Percentiles rank a stretch among this genome's conserved stretches.
Conservation (phyloP, 2,113 vertebrate genomes). For the Pomatorhinus ruficollis region DNA sequence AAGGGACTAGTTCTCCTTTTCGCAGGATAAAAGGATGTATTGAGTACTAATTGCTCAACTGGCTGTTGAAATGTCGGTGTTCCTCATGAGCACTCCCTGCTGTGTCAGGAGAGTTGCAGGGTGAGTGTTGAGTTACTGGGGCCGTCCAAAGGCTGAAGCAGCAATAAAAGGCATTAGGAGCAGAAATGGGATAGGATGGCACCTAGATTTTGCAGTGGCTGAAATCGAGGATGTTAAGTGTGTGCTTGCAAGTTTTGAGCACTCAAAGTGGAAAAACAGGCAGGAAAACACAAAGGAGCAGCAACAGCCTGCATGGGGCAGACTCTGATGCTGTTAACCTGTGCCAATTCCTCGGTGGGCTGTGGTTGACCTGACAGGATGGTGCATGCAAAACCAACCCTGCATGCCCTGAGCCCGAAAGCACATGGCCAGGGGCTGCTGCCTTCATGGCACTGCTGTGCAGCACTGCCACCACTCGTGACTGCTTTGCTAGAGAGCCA, state of each 20-base stretch:
- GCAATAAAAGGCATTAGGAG: neutral
- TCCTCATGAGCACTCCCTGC: neutral
- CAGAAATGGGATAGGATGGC: neutral
- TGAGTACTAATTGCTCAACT: neutral
- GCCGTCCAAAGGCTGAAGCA: neutral
- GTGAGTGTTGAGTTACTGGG: neutral
- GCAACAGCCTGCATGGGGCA: neutral
- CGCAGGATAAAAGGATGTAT: neutral
- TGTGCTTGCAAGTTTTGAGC: neutral
- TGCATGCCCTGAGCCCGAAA: neutral
- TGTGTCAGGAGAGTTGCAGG: neutral
- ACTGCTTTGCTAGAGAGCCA: neutral
- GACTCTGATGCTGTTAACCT: neutral
- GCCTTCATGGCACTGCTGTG: rapidly evolving
- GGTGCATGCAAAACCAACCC: neutral
- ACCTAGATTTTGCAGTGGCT: neutral
- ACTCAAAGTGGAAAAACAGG: neutral
- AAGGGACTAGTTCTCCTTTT: neutral
- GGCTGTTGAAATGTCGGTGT: rapidly evolving
- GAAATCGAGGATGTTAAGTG: neutral
- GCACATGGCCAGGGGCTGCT: neutral
- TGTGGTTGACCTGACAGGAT: neutral
- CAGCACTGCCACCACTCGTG: neutral
- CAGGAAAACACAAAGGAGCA: neutral
- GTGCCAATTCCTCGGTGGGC: neutral